A percentile compares a stretch with the other conserved stretches of the same genome.
Conservation (phyloP, 2,113 vertebrate species). For the Irena cyanogastra region DNA sequence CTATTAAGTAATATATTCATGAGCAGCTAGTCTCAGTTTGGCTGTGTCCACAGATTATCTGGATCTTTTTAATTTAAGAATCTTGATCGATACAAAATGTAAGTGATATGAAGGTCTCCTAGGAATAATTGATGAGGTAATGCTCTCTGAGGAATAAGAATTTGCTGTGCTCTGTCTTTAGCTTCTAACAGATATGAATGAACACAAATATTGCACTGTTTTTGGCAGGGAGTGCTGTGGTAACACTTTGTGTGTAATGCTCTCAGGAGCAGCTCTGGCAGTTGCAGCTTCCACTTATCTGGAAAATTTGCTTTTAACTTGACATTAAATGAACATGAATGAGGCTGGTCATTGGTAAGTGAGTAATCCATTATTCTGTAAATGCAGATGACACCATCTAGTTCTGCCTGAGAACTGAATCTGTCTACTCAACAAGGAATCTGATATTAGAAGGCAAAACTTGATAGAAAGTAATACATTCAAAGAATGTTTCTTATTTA, state of each 20-base stretch:
- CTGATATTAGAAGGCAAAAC: neutral
- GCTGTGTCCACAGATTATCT: conserved; percentile 34
- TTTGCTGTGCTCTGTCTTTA: neutral
- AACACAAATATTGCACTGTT: neutral
- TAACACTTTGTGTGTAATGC: neutral
- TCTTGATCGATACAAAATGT: conserved; percentile 19
- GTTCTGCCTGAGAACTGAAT: neutral
- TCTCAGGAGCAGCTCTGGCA: neutral
- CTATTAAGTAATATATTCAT: conserved; percentile 42
- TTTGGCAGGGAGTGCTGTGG: neutral
- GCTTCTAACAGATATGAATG: neutral
- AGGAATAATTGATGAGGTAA: conserved; percentile 43
- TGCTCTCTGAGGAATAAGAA: conserved; percentile 1
- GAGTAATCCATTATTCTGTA: neutral
- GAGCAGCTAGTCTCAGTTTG: conserved; percentile 13
- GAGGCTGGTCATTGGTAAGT: neutral
- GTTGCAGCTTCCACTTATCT: neutral
- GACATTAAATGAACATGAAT: neutral
- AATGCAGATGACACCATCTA: neutral
- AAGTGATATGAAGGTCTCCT: conserved; percentile 19
- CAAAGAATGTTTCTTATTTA: neutral
- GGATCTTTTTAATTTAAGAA: conserved; percentile 37
- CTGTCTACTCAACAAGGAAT: neutral
- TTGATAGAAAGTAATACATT: neutral
- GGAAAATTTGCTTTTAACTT: neutral